Evolutionary conservation across 2,888 invertebrate species (phyloP), one percentile per base, ranked within the genome.

Genomic region (Nomada lathburiana): DNA sequence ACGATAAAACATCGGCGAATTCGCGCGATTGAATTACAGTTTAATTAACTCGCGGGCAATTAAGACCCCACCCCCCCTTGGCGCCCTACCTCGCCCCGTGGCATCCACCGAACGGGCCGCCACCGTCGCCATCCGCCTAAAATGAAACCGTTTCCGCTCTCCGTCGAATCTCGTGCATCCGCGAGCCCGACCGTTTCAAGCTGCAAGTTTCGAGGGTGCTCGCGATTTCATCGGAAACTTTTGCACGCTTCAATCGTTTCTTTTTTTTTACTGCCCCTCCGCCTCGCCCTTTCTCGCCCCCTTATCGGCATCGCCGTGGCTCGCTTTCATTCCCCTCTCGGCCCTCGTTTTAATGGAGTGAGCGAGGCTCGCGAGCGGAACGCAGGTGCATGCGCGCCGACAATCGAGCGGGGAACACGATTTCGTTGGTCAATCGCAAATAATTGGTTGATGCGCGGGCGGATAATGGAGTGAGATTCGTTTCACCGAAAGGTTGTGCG

Each of bases 1-100:
- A 85, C 91, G 92, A 93, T 93, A 93, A 93, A 93, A 92, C 92
- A 92, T 91, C 92, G 91, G 91, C 88, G 92, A 92, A 92, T 92
- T 92, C 91, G 91, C 92, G 92, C 92, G 92, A 93, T 93, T 92
- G 93, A 93, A 92, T 93, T 92, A 93, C 93, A 93, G 93, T 93
- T 93, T 92, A 93, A 93, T 93, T 93, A 92, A 92, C 92, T 93
- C 92, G 91, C 90, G 92, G 92, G 92, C 92, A 92, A 92, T 93
- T 92, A 92, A 92, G 88, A 88, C 85, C 89, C 90, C 81, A 78
- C 62, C 85, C 73, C 47, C 62, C 82, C 52, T 26, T n/a, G 74
- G 44, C 80, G 55, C 63, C 62, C n/a, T 26, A 64, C 5, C 60
- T 64, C 18, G 20, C 60, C 52, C 52, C 20, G 65, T 70, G 52